Base-by-base conservation (phyloP, 2,888 invertebrate genomes). In the Ectropis crepuscularia region DNA sequence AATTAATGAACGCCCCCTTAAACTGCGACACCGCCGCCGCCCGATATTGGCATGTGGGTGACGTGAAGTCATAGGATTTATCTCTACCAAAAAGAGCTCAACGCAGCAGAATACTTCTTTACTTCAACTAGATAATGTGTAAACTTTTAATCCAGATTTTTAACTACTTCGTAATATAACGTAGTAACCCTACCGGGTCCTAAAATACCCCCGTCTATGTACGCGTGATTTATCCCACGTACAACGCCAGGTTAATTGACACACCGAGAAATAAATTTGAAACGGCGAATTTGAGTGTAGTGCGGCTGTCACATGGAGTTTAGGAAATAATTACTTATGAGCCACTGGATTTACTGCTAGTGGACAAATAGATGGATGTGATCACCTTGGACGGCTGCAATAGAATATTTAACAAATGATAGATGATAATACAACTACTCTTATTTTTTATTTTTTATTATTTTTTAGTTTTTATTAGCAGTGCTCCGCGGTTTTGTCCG, bases 161-260 rank as follows among this genome's bases (percentile, higher is more conserved):
- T 28, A 28, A 7, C 46, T 16, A 5, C 37, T 6, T 7, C 12
- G 8, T 38, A 28, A 39, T 5, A 12, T 2, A 10, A 41, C 16
- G 53, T 42, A 43, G 16, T n/a, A 64, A 42, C 64, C 64, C 60
- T 65, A 57, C 48, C n/a, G 9, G 9, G 5, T 11, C 47, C 68
- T 53, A 67, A 69, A 66, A 64, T 66, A 63, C 63, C 54, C 63
- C 61, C 70, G 67, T 72, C 63, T 76, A 53, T 10, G 69, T 68
- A 65, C 65, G 41, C 54, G 76, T 85, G 84, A 85, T 83, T 78
- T 80, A 85, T 75, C 57, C 47, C 16, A 60, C 57, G 67, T 49
- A 70, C 70, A 69, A 12, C n/a, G 39, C 66, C 82, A 80, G 83
- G 85, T 82, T 85, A 85, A 85, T 83, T 82, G 85, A 76, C 81